These are phyloP conservation scores for Telenomus remus DNA, from an alignment of 1,140 invertebrate species.

Conservation along the genomic window DNA sequence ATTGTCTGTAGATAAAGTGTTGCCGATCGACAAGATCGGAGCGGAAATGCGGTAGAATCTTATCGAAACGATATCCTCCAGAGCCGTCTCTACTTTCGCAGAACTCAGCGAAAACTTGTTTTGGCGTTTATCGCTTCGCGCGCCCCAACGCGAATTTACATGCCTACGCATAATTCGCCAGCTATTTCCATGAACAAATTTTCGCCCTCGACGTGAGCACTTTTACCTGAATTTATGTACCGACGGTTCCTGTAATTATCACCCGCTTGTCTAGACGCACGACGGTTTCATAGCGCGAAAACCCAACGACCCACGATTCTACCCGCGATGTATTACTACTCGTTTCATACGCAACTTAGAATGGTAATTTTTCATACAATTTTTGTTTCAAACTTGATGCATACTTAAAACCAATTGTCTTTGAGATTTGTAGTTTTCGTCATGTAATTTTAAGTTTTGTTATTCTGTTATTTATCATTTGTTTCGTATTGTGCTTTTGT, in stretches of 20 bases:
- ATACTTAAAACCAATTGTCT: no score
- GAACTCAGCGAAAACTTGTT: conserved; percentile 19
- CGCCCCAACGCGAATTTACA: conserved; percentile 36
- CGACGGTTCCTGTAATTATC: conserved; percentile 24
- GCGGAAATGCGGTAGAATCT: conserved; percentile 26
- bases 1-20: background rate
- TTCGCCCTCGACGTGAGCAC: background rate
- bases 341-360: no score
- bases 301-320: no score
- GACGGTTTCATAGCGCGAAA: no score
- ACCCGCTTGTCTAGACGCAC: no score
- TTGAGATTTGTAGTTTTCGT: no score
- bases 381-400: no score
- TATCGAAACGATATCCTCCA: conserved; percentile 27
- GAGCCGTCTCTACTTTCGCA: conserved; percentile 22
- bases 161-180: conserved; percentile 34
- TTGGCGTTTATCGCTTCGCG: conserved; percentile 24
- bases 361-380: no score
- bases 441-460: no score
- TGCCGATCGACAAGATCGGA: background rate
- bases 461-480: no score
- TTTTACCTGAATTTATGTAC: conserved; percentile 6
- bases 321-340: no score
- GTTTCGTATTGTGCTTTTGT: no score
- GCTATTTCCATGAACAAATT: conserved; percentile 25